phyloP scores from a whole-genome alignment of 2,113 vertebrate species.

The Machaerirhynchus nigripectus region DNA sequence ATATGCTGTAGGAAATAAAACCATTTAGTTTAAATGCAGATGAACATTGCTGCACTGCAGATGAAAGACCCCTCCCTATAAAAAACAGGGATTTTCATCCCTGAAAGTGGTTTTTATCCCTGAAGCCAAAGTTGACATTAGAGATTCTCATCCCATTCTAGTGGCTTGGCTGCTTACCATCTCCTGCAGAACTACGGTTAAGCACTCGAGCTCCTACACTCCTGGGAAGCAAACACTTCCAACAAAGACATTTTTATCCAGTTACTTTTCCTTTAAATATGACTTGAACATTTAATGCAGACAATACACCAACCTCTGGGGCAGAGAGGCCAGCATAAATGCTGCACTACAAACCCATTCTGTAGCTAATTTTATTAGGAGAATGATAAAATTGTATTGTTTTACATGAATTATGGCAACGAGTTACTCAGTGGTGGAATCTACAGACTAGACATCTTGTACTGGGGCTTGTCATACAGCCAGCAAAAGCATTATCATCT shows the following conservation, averaged over 20 bases:
- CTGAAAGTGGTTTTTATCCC: not conserved
- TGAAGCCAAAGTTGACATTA: not conserved
- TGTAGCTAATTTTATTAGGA: constrained; percentile 22
- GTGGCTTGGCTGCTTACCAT: constrained; percentile 24
- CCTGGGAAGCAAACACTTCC: constrained; percentile 14
- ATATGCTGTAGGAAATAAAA: not conserved
- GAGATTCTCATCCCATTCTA: not conserved
- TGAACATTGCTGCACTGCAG: not conserved
- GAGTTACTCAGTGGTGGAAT: constrained; percentile 1
- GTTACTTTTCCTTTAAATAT: constrained; percentile 26
- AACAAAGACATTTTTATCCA: constrained; percentile 10
- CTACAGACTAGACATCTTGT: constrained; percentile 37
- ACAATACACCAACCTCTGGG: constrained; percentile 12
- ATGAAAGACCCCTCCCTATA: not conserved
- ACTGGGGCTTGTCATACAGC: constrained; percentile 12
- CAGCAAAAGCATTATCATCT: constrained; percentile 43
- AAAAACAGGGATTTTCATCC: not conserved
- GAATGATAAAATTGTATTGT: constrained; percentile 30
- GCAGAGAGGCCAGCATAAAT: not conserved
- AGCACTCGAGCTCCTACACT: not conserved
- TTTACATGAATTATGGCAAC: not conserved
- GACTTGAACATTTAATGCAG: not conserved
- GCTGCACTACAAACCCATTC: not conserved
- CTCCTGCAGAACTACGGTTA: not conserved
- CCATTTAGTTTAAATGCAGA: not conserved